Conservation (phyloP, 2,888 invertebrate genomes). For the Ophion slaviceki region DNA sequence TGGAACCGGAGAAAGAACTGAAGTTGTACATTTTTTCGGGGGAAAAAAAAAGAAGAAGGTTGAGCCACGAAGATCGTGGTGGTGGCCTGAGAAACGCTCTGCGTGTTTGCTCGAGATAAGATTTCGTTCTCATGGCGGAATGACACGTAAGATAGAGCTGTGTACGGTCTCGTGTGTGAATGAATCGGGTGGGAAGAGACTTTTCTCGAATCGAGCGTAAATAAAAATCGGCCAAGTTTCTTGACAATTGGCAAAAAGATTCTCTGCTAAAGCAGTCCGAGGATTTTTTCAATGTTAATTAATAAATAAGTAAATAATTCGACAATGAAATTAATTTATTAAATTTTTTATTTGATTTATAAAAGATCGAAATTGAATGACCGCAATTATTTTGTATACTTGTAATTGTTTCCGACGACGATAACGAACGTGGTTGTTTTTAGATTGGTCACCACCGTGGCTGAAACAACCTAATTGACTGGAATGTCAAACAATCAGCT, state of each 20-base stretch:
- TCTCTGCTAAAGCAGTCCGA: not conserved
- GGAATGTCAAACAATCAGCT: conserved; percentile 88
- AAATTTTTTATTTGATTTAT: too few species aligned
- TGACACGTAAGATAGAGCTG: not conserved
- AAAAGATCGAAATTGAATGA: too few species aligned
- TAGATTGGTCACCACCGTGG: conserved; percentile 63
- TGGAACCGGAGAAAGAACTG: not conserved
- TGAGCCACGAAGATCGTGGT: conserved; percentile 21
- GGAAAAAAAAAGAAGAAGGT: not conserved
- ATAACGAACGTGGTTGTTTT: conserved; percentile 25
- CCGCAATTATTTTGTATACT: not conserved
- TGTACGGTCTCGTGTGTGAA: conserved; percentile 3
- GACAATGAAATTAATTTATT: not conserved
- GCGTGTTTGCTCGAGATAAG: conserved; percentile 22
- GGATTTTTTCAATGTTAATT: not conserved
- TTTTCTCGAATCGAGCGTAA: not conserved
- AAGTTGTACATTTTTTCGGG: not conserved
- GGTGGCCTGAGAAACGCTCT: conserved; percentile 33
- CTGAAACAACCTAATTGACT: conserved; percentile 70
- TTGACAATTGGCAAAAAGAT: not conserved
- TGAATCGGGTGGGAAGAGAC: not conserved
- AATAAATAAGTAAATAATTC: not conserved
- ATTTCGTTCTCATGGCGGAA: conserved; percentile 14
- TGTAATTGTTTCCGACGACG: not conserved
- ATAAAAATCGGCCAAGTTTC: not conserved